Base-by-base conservation (phyloP, 1,140 invertebrate genomes). In the Drosophila novamexicana region DNA sequence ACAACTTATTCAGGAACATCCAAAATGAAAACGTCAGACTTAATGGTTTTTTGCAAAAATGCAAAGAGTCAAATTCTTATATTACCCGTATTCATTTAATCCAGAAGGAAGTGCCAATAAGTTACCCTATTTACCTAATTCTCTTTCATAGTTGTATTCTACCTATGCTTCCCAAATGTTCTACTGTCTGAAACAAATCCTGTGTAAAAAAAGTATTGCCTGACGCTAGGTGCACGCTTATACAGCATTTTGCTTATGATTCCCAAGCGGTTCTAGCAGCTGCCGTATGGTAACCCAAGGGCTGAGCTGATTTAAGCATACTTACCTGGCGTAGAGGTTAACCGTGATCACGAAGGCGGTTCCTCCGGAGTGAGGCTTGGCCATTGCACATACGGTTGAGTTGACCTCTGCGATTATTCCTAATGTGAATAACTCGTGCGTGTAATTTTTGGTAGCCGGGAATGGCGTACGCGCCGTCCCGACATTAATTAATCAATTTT, bases 271-370 rank as follows among this genome's bases (percentile, higher is more conserved):
- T 64, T 64, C n/a, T 42, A 10, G 14, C 50, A 3, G 18, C 2
- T 34, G 10, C 0, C 10, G 2, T 4, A 7, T 37, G n/a, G n/a
- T 42, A 45, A 9, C 18, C 14, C 14, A 12, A 6, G 1, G 12
- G 1, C 10, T 34, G 7, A 37, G 29, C 2, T 2, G 10, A 1
- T 0, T 8, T 22, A 85, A 86, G 81, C 92, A 93, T 93, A 93
- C 93, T 93, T 93, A 93, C 93, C 92, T 93, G 93, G 90, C 91
- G 92, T 91, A 92, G 94, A 94, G 93, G 93, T 92, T 79, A 92
- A 94, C 93, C 93, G 91, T 94, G 94, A 95, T 95, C 94, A 94
- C 44, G 74, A 94, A 95, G 94, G 94, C 92, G 93, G 94, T 94
- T 94, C 92, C 93, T 93, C 93, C 94, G 94, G 93, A 93, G 93